Percentiles rank a stretch among this genome's conserved stretches.
phyloP scores from a whole-genome alignment of 2,888 invertebrate species.

The Elaeidobius kamerunicus region DNA sequence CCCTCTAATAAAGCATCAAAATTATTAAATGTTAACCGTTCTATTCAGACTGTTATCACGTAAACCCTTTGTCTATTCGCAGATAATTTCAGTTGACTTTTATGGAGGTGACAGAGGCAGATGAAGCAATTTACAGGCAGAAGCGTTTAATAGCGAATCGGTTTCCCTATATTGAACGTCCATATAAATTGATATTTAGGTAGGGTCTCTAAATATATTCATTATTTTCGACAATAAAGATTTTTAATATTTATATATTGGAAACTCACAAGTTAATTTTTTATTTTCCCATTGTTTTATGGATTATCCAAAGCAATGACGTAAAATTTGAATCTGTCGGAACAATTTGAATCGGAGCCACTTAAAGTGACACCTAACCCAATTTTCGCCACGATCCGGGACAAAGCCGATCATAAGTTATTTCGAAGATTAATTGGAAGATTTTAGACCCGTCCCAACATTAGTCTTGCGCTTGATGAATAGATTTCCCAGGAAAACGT shows the following conservation, averaged over 20 bases:
- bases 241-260: too few species aligned
- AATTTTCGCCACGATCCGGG: background rate
- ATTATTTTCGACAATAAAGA: too few species aligned
- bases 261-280: too few species aligned
- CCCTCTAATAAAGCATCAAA: too few species aligned
- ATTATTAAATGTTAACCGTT: too few species aligned
- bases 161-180: slow-evolving; percentile 8
- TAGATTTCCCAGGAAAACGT: too few species aligned
- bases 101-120: slow-evolving; percentile 22
- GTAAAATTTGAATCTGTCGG: too few species aligned
- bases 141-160: slow-evolving; percentile 13
- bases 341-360: background rate
- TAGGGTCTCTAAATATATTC: too few species aligned
- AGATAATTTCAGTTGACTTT: slow-evolving; percentile 10
- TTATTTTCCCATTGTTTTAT: too few species aligned
- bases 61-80: slow-evolving; percentile 3
- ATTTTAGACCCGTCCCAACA: background rate
- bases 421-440: slow-evolving; percentile 3
- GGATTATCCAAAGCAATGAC: too few species aligned
- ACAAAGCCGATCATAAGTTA: slow-evolving; percentile 3
- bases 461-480: too few species aligned
- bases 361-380: background rate
- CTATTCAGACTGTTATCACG: too few species aligned
- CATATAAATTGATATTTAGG: slow-evolving; percentile 22
- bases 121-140: slow-evolving; percentile 23